Evolutionary conservation across 1,140 invertebrate species (phyloP).

Genomic region (Belonocnema kinseyi): DNA sequence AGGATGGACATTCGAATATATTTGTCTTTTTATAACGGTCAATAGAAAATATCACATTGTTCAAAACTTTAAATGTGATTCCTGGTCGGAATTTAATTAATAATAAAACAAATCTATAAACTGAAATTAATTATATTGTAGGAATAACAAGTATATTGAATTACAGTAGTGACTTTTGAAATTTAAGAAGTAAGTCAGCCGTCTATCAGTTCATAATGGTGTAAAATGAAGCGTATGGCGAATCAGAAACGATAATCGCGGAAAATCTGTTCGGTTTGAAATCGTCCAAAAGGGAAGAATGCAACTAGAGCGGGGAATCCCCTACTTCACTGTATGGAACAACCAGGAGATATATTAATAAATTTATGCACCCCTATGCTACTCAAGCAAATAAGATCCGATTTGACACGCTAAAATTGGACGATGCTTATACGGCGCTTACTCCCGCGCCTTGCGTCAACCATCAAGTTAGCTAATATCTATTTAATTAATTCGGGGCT

Average conservation of each 20-base stretch:
- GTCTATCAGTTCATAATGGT: slow-evolving; percentile 18
- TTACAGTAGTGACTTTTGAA: background rate
- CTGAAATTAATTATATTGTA: too few relatives aligned
- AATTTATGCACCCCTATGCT: slow-evolving; percentile 68
- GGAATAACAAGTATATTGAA: too few relatives aligned
- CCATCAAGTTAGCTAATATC: slow-evolving; percentile 68
- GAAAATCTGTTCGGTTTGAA: slow-evolving; percentile 56
- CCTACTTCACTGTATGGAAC: slow-evolving; percentile 39
- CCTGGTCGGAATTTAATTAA: too few relatives aligned
- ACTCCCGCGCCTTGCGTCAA: slow-evolving; percentile 52
- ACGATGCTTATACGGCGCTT: slow-evolving; percentile 55
- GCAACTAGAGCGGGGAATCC: slow-evolving; percentile 36
- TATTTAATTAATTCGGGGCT: slow-evolving; percentile 69
- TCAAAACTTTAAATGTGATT: too few relatives aligned
- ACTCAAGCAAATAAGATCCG: slow-evolving; percentile 60
- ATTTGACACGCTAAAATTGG: slow-evolving; percentile 64
- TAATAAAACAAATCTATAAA: too few relatives aligned
- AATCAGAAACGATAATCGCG: slow-evolving; percentile 38
- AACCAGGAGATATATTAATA: slow-evolving; percentile 65
- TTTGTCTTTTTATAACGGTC: too few relatives aligned
- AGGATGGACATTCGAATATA: too few relatives aligned
- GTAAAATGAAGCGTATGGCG: slow-evolving; percentile 13
- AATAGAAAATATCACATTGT: too few relatives aligned
- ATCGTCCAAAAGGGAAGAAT: slow-evolving; percentile 33
- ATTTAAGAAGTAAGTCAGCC: background rate